A percentile compares a stretch with the other conserved stretches of the same genome.
phyloP scores from a whole-genome alignment of 2,888 invertebrate species.

The Andrena hattorfiana region DNA sequence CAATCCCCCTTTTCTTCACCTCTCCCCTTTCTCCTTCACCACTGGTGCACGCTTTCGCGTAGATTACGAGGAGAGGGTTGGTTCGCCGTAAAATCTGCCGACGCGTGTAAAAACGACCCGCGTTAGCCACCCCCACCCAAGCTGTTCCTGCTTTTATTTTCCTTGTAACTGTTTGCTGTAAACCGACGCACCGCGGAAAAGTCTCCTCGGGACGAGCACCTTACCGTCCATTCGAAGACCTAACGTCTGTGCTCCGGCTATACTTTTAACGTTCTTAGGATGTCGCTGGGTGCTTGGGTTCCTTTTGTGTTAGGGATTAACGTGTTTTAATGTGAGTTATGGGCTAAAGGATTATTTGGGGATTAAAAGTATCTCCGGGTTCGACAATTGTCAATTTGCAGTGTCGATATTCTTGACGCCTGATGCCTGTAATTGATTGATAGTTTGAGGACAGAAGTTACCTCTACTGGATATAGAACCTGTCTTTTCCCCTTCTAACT shows the following conservation, averaged over 20 bases:
- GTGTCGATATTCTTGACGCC: too few relatives aligned
- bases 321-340: too few relatives aligned
- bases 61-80: slow-evolving; percentile 67
- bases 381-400: too few relatives aligned
- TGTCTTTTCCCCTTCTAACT: too few relatives aligned
- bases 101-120: slow-evolving; percentile 65
- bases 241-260: slow-evolving; percentile 39
- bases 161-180: slow-evolving; percentile 46
- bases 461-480: too few relatives aligned
- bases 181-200: slow-evolving; percentile 41
- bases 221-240: slow-evolving; percentile 18
- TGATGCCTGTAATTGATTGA: too few relatives aligned
- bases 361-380: too few relatives aligned
- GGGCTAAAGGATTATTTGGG: too few relatives aligned
- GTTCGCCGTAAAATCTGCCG: slow-evolving; percentile 69
- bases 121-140: slow-evolving; percentile 44
- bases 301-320: too few relatives aligned
- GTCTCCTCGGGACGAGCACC: slow-evolving; percentile 37
- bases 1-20: slow-evolving; percentile 29
- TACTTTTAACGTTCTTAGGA: slow-evolving; percentile 14
- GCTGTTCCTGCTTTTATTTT: slow-evolving; percentile 47
- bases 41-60: slow-evolving; percentile 1
- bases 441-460: too few relatives aligned
- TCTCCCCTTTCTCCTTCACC: neutral
- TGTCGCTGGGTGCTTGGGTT: too few relatives aligned